phyloP scores from a whole-genome alignment of 1,140 invertebrate species.

The Pseudomyrmex flavicornis region DNA sequence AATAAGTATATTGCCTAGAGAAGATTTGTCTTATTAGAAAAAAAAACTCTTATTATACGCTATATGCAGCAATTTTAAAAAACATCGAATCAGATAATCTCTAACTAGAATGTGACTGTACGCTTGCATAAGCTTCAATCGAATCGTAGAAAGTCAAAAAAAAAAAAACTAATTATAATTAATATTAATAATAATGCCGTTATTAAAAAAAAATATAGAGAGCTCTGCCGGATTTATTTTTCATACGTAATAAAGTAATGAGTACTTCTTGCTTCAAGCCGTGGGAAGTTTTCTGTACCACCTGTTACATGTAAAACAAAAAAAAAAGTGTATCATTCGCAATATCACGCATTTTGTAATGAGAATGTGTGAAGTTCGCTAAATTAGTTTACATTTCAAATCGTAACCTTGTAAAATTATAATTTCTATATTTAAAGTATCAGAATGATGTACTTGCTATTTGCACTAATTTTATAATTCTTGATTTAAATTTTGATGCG shows the following conservation, averaged over 20 bases:
- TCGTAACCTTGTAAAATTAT: not conserved
- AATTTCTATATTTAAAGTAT: not conserved
- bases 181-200: constrained; percentile 29
- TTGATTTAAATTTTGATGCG: not conserved
- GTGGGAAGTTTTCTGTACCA: constrained; percentile 65
- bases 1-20: constrained; percentile 43
- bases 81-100: constrained; percentile 52
- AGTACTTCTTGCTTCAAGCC: constrained; percentile 49
- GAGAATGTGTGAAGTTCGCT: not conserved
- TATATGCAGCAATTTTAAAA: constrained; percentile 45
- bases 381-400: not conserved
- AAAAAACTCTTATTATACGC: constrained; percentile 15
- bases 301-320: constrained; percentile 32
- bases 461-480: not conserved
- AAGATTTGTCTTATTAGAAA: not conserved
- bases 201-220: constrained; percentile 35
- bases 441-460: not conserved
- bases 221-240: constrained; percentile 54
- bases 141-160: constrained; percentile 22
- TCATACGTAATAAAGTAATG: constrained; percentile 54
- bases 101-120: constrained; percentile 25
- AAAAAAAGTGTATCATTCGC: constrained; percentile 3
- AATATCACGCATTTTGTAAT: constrained; percentile 10
- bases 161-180: constrained; percentile 37
- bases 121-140: constrained; percentile 35